Base-by-base conservation (phyloP, 2,113 vertebrate species). In the Phaethon lepturus region DNA sequence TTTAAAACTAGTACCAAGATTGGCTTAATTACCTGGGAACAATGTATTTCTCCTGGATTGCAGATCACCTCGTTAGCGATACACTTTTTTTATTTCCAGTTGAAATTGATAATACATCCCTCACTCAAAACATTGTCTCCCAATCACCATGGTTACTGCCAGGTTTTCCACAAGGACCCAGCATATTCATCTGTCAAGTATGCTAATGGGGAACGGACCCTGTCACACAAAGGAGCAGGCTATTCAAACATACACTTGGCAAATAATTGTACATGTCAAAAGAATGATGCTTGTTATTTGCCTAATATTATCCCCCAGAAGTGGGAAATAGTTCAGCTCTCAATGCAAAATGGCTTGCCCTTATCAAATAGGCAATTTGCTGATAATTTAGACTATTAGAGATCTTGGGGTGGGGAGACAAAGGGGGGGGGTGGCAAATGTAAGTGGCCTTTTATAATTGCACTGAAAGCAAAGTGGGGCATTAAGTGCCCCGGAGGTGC, bases 211-310 rank as follows among this genome's bases (percentile, higher is more conserved):
- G 96, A 96, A 95, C 26, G 94, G 98, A 98, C 97, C 96, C 95
- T 96, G 97, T 96, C 97, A 96, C 97, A 97, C 89, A 97, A 97
- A 96, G 97, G 97, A 97, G 95, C 96, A 97, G 95, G 95, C 97
- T 98, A 97, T 98, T 98, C 98, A 98, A 98, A 98, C 97, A 98
- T 95, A 96, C 96, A 97, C 96, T 98, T 97, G 95, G 97, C 97
- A 98, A 98, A 98, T 98, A 98, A 98, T 98, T 98, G 98, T 97
- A 97, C 95, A 96, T 98, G 98, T 98, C 98, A 98, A 97, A 97
- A 97, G 97, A 97, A 96, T 96, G 96, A 98, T 97, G 97, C 96
- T 97, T 98, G 97, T 98, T 98, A 98, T 98, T 98, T 98, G 97
- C 97, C 93, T 97, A 98, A 97, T 98, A 96, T 97, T 97, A 97